phyloP scores from a whole-genome alignment of 2,113 vertebrate genomes.

The Sialia sialis region DNA sequence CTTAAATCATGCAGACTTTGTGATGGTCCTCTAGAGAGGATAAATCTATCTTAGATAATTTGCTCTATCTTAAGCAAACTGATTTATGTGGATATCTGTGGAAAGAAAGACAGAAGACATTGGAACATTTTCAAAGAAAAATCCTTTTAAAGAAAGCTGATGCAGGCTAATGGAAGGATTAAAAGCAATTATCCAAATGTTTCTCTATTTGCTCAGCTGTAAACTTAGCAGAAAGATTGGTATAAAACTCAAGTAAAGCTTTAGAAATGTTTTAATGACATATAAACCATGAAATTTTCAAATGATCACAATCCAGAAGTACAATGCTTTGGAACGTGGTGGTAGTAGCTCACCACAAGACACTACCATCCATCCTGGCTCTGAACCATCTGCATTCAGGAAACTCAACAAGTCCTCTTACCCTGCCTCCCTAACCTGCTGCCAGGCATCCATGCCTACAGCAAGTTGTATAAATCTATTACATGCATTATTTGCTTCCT shows the following conservation, averaged over 20 bases:
- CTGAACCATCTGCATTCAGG: conserved; percentile 32
- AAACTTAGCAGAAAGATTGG: not conserved
- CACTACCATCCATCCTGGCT: conserved; percentile 18
- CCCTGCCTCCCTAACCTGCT: conserved; percentile 15
- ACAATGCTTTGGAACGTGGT: not conserved
- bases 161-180: conserved; percentile 4
- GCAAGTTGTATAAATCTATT: not conserved
- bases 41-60: not conserved
- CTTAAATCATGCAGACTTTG: not conserved
- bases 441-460: not conserved
- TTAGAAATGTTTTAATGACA: conserved; percentile 40
- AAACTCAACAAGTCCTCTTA: not conserved
- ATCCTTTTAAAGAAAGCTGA: not conserved
- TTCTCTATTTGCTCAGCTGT: conserved; percentile 19
- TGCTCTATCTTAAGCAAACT: not conserved
- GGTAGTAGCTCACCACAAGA: not conserved
- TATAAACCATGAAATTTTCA: conserved; percentile 35
- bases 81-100: not conserved
- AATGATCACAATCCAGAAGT: conserved; percentile 50
- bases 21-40: not conserved
- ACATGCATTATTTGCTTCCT: not conserved
- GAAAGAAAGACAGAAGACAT: not conserved
- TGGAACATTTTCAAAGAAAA: not conserved
- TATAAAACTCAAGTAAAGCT: conserved; percentile 9
- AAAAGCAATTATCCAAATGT: conserved; percentile 32